These are phyloP conservation scores for Tethea ocularis DNA, from an alignment of 2,888 invertebrate species.

Conservation along the genomic window DNA sequence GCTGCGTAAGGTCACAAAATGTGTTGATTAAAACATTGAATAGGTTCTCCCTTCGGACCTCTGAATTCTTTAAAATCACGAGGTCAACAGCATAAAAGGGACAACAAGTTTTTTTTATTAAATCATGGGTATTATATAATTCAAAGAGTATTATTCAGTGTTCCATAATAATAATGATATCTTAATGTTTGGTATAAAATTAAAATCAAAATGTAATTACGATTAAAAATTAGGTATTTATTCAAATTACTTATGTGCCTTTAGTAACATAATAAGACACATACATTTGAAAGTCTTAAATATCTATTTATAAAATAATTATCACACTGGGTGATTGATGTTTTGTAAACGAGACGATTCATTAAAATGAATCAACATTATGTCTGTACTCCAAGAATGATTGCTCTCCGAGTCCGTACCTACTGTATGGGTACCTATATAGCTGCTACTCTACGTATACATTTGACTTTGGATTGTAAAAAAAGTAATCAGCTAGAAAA, in stretches of 20 bases:
- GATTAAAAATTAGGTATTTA: not conserved
- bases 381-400: not conserved
- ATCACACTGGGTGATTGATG: not conserved
- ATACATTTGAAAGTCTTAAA: not conserved
- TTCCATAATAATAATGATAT: slow-evolving; percentile 11
- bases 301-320: not conserved
- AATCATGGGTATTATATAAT: slow-evolving; percentile 61
- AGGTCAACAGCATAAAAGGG: slow-evolving; percentile 64
- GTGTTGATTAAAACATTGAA: slow-evolving; percentile 65
- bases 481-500: not conserved
- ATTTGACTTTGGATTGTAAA: not conserved
- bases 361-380: not conserved
- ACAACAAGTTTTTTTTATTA: slow-evolving; percentile 47
- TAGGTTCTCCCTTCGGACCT: slow-evolving; percentile 65
- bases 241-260: not conserved
- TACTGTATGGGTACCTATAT: not conserved
- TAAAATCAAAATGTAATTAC: not conserved
- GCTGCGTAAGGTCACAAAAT: slow-evolving; percentile 55
- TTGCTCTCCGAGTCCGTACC: not conserved
- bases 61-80: slow-evolving; percentile 64
- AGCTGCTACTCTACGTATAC: not conserved
- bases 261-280: not conserved
- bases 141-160: slow-evolving; percentile 28
- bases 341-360: not conserved
- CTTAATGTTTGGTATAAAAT: not conserved